Base-by-base conservation (phyloP, 2,797 vertebrate species). In the Lemur catta region DNA sequence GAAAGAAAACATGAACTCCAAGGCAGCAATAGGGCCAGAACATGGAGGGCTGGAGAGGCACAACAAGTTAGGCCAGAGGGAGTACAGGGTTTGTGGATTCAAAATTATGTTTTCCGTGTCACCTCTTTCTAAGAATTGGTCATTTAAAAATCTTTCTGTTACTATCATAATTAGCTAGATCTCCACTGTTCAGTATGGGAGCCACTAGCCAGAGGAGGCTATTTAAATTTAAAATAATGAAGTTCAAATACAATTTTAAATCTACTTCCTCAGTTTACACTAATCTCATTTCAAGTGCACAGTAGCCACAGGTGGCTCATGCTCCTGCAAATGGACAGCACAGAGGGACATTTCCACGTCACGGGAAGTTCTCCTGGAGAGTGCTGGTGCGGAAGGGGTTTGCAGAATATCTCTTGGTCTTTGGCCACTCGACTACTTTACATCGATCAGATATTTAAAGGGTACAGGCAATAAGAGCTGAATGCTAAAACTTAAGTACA, bases 1-100 rank as follows among this genome's bases (percentile, higher is more conserved):
- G 97, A 98, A 98, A 96, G 97, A 96, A 98, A 97, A 91, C 97
- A 95, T 97, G 97, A 98, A 96, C 98, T 95, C 89, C 7, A 6
- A 82, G 93, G 95, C 65, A n/a, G 46, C 84, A 17, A 52, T 0
- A 20, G n/a, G 38, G 33, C 63, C 18, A 11, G 35, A 28, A 13
- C 17, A 0, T 1, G 1, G 67, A n/a, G 35, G 14, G 28, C 26
- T 20, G 9, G 30, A 17, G 41, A 20, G 43, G 20, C 2, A 13
- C 28, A 1, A 50, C 15, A 0, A 26, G 26, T 13, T 38, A 63
- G 63, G 20, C 33, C 38, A 17, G 33, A 55, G 7, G 28, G 75
- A 46, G 41, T 20, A 5, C 28, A n/a, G 65, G 33, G 33, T 43
- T 55, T 22, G 12, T 79, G n/a, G 35, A 43, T 82, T 74, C 57